Evolutionary conservation across 2,797 vertebrate genomes (phyloP), one percentile per base, ranked within the genome.

Genomic region (Trichosurus vulpecula): DNA sequence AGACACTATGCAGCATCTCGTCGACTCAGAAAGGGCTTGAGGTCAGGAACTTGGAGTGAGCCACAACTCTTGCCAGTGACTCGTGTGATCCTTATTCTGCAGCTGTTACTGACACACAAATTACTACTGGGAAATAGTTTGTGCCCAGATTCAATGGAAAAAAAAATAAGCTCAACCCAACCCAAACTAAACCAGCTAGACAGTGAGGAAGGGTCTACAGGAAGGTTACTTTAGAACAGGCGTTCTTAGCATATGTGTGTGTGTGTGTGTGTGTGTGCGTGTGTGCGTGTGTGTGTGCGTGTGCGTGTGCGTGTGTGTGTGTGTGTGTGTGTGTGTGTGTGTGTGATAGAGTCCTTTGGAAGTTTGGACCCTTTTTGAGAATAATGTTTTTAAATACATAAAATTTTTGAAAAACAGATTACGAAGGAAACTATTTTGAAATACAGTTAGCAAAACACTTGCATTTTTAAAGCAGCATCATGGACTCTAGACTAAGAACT

Each of bases 1-100:
- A 16, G 56, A 52, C 95, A 16, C 2, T 53, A 81, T 29, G 58
- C 93, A 93, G 53, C 92, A 93, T 91, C 90, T 92, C 55, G 57
- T 53, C 12, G 35, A 91, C 14, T 51, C 90, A 27, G 94, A 91
- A 91, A 61, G 2, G 8, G 57, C 54, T 47, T 52, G 56, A 92
- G 90, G 91, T 47, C 16, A 90, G 52, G 90, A 56, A 87, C 74
- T 52, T 29, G 11, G 2, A 91, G 25, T 0, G 16, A 92, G 91
- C 31, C 53, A 1, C 16, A 8, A 53, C 0, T 14, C 10, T 57
- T 27, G 89, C 56, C 91, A 51, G 29, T 1, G 56, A 57, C 93
- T 51, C 4, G 61, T 41, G 29, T 58, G 91, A 11, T 16, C 93
- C 52, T 27, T 30, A 55, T 81, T 53, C 41, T 66, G 52, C 93